A percentile compares a stretch with the other conserved stretches of the same genome.
Conservation (phyloP, 2,888 invertebrate genomes). For the Smittia sp. region DNA sequence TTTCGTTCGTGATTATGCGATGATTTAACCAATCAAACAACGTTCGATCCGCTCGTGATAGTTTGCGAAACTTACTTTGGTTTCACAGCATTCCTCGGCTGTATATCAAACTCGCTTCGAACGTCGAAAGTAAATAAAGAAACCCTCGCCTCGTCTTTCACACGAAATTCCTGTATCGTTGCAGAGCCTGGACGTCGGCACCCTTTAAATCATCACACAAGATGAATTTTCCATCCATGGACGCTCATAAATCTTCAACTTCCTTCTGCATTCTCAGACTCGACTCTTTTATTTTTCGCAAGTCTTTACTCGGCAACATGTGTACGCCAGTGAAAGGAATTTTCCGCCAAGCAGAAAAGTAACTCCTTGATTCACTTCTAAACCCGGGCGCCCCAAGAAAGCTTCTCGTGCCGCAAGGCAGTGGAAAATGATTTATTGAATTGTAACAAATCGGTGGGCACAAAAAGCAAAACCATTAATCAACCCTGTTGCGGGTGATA, state of each 20-base stretch:
- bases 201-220: neutral
- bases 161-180: neutral
- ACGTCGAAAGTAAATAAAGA: neutral
- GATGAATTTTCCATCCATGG: conserved; percentile 6
- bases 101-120: too few species aligned
- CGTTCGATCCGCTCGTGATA: neutral
- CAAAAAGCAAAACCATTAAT: conserved; percentile 40
- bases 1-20: neutral
- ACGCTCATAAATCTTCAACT: conserved; percentile 4
- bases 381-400: neutral
- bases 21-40: conserved; percentile 10
- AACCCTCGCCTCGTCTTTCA: neutral
- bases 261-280: neutral
- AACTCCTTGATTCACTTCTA: neutral
- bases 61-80: conserved; percentile 5
- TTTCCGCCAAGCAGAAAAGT: neutral
- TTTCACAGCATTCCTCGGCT: too few species aligned
- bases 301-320: conserved; percentile 1
- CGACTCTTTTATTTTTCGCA: neutral
- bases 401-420: conserved; percentile 27
- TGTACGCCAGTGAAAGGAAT: neutral
- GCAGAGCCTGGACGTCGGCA: neutral
- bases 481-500: conserved; percentile 28
- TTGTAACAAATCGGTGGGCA: conserved; percentile 40
- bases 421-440: conserved; percentile 42